Conservation (phyloP, 2,113 vertebrate genomes). For the Sphaerodactylus townsendi region DNA sequence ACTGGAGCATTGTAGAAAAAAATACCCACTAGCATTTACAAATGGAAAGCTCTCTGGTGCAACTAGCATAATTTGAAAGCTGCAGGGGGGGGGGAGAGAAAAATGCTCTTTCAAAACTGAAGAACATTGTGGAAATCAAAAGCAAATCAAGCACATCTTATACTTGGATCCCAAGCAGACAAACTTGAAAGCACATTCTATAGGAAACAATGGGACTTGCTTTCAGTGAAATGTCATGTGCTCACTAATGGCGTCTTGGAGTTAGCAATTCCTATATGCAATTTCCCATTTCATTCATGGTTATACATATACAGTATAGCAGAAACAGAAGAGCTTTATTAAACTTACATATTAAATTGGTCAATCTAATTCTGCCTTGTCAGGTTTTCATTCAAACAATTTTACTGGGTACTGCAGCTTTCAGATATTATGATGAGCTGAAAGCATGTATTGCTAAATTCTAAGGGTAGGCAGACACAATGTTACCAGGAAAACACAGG, state of each 20-base stretch:
- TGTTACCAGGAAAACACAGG: too few relatives aligned
- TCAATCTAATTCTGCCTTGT: neutral
- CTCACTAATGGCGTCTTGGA: neutral
- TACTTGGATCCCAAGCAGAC: too few relatives aligned
- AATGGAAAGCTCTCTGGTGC: neutral
- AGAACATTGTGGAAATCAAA: neutral
- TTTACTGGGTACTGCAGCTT: neutral
- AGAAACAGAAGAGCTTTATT: neutral
- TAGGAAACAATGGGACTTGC: neutral
- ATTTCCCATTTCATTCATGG: neutral
- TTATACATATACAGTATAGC: neutral
- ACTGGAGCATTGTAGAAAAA: slow-evolving; percentile 9
- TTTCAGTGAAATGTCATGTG: neutral
- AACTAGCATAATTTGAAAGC: slow-evolving; percentile 2
- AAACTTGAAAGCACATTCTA: neutral
- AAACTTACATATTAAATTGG: neutral
- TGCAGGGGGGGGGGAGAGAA: too few relatives aligned
- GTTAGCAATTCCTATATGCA: neutral
- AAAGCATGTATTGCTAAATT: too few relatives aligned
- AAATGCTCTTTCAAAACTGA: neutral
- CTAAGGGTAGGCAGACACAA: neutral
- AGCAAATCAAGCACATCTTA: neutral
- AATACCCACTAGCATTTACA: slow-evolving; percentile 22
- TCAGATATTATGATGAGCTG: neutral
- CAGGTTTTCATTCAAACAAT: neutral